phyloP scores from a whole-genome alignment of 2,888 invertebrate genomes.

The Magallana nippona region DNA sequence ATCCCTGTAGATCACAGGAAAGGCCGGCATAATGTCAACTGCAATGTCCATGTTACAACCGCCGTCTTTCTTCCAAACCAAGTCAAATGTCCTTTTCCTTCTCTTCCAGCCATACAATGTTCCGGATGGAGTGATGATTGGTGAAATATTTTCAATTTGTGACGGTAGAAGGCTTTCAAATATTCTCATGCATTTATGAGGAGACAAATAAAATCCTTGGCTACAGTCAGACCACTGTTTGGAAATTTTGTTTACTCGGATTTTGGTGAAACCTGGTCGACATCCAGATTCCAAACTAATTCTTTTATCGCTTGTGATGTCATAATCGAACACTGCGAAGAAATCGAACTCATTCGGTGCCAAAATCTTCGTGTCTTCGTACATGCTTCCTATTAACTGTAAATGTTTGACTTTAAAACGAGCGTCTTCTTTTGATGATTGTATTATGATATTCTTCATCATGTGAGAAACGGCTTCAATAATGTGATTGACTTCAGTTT shows the following conservation, averaged over 20 bases:
- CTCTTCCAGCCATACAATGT: constrained; percentile 14
- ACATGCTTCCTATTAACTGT: constrained; percentile 4
- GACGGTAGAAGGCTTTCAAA: constrained; percentile 7
- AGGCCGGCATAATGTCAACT: neutral
- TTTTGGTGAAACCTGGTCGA: constrained; percentile 8
- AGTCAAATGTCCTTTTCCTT: neutral
- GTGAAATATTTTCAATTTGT: neutral
- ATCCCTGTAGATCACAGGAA: neutral
- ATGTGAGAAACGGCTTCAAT: neutral
- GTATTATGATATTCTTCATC: neutral
- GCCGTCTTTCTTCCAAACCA: neutral
- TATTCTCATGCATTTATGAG: neutral
- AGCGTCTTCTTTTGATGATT: neutral
- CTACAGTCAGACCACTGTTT: neutral
- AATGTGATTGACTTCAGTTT: neutral
- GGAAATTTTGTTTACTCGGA: neutral
- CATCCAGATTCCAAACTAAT: neutral
- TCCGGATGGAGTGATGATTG: neutral
- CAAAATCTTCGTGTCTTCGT: constrained; percentile 1
- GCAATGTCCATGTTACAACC: neutral
- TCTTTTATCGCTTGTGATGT: neutral
- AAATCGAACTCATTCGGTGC: neutral
- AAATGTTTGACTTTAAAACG: neutral
- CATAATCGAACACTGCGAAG: constrained; percentile 2
- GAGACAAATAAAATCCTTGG: neutral